phyloP scores from a whole-genome alignment of 2,888 invertebrate genomes.

The Pristionchus arcanus region DNA sequence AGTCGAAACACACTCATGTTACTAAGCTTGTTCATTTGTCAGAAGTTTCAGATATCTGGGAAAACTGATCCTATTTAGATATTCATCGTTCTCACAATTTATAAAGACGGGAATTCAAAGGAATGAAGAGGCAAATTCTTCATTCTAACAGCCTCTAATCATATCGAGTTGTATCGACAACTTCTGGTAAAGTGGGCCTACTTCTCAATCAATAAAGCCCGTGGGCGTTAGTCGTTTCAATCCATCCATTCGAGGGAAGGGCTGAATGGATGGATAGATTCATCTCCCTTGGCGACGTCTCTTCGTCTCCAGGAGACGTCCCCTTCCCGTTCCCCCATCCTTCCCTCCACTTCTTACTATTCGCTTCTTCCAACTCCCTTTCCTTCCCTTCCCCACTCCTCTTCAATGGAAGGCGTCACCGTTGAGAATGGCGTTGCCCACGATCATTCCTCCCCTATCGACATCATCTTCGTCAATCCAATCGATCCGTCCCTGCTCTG shows the following conservation, averaged over 20 bases:
- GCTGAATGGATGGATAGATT: not conserved
- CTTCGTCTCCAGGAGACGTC: not conserved
- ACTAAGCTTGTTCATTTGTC: no score
- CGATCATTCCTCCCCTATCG: not conserved
- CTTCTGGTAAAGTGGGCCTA: not conserved
- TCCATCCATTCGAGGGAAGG: not conserved
- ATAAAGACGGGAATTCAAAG: no score
- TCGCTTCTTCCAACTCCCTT: slow-evolving; percentile 37
- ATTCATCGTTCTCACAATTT: not conserved
- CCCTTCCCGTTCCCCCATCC: slow-evolving; percentile 6
- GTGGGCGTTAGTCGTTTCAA: not conserved
- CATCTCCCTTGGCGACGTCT: not conserved
- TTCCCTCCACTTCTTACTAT: slow-evolving; percentile 18
- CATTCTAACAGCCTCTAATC: no score
- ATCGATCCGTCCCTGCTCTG: slow-evolving; percentile 54
- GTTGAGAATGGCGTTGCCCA: not conserved
- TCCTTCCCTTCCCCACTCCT: slow-evolving; percentile 1
- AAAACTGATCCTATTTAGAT: no score
- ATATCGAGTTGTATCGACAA: no score
- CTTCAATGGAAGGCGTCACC: not conserved
- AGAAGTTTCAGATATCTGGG: no score
- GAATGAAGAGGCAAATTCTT: no score
- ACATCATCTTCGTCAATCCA: slow-evolving; percentile 50
- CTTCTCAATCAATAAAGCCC: not conserved
- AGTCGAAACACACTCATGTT: no score